Conservation (phyloP, 2,888 invertebrate genomes). For the Polymixis lichenea region DNA sequence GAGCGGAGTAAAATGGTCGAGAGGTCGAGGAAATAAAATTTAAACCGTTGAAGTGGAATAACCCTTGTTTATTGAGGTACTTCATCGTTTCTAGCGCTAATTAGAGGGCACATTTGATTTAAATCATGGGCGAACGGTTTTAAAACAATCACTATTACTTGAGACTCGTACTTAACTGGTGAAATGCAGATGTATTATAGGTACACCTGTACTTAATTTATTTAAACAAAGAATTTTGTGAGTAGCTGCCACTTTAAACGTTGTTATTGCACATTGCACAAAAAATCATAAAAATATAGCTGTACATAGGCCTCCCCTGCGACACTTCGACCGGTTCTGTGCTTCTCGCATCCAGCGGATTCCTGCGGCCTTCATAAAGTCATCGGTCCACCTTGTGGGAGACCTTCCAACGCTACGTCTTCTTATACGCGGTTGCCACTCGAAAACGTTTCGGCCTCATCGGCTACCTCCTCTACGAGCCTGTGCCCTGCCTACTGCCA, state of each 20-base stretch:
- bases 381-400: too few species aligned
- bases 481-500: too few species aligned
- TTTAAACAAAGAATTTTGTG: background rate
- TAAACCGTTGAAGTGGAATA: constrained; percentile 20
- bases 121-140: background rate
- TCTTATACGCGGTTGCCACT: too few species aligned
- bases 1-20: constrained; percentile 29
- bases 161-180: background rate
- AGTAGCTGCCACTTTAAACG: background rate
- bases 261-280: too few species aligned
- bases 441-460: too few species aligned
- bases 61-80: constrained; percentile 29
- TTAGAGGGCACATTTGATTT: constrained; percentile 32
- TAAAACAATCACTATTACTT: background rate
- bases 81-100: constrained; percentile 29
- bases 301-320: too few species aligned
- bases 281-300: background rate
- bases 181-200: background rate
- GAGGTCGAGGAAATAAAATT: constrained; percentile 37
- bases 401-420: too few species aligned
- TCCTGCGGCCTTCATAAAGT: too few species aligned
- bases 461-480: too few species aligned
- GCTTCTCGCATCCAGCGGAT: too few species aligned
- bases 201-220: background rate
- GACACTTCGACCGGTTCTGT: too few species aligned